Evolutionary conservation across 1,140 invertebrate species (phyloP).

Genomic region (Carposina sasakii): DNA sequence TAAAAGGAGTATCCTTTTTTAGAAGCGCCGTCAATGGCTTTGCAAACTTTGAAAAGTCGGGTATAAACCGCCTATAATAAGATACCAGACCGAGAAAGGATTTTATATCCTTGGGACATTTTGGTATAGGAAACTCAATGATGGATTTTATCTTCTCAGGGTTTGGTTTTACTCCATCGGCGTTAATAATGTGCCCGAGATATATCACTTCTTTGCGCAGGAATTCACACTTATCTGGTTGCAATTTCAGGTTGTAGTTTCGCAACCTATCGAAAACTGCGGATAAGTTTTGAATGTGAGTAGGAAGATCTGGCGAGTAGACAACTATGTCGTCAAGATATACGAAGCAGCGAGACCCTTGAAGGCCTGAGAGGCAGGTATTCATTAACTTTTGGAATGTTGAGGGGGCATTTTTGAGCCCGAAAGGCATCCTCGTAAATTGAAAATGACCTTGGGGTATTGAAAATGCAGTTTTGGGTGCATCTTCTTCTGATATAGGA

Average conservation of each 20-base stretch:
- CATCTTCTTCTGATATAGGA: constrained; percentile 25
- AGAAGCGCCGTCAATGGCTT: constrained; percentile 28
- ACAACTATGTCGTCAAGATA: constrained; percentile 69
- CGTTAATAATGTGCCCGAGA: constrained; percentile 40
- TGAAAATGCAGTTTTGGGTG: constrained; percentile 37
- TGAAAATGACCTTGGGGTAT: constrained; percentile 39
- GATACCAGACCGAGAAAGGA: constrained; percentile 41
- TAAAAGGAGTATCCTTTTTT: constrained; percentile 21
- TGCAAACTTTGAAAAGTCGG: constrained; percentile 33
- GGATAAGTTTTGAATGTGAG: constrained; percentile 43
- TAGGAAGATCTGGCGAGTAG: constrained; percentile 36
- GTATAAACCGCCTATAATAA: constrained; percentile 52
- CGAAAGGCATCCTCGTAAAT: constrained; percentile 44
- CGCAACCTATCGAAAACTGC: constrained; percentile 39
- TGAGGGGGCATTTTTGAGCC: constrained; percentile 35
- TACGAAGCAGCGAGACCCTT: constrained; percentile 33
- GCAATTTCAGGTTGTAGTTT: constrained; percentile 48
- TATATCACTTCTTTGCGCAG: constrained; percentile 32
- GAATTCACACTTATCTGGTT: constrained; percentile 54
- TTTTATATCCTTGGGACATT: constrained; percentile 35
- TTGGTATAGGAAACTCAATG: constrained; percentile 30
- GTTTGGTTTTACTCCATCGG: constrained; percentile 35
- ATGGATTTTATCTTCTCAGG: constrained; percentile 39
- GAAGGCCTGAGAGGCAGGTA: constrained; percentile 36
- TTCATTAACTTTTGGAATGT: constrained; percentile 61